Conservation (phyloP, 1,140 invertebrate species). For the Samia ricini region DNA sequence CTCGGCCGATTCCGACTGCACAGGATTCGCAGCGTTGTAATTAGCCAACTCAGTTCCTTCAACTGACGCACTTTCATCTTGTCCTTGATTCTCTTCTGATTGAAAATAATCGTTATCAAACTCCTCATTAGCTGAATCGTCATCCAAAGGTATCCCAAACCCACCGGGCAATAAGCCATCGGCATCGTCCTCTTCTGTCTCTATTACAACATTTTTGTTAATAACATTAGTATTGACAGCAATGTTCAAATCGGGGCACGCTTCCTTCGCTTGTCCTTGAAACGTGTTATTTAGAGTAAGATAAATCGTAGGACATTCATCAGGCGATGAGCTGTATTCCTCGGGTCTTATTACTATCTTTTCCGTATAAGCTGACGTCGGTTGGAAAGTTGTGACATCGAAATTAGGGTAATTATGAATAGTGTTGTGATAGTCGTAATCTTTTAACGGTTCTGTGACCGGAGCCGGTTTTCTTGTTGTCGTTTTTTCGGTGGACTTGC, state of each 20-base stretch:
- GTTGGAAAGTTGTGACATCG: slow-evolving; percentile 61
- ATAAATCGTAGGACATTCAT: slow-evolving; percentile 68
- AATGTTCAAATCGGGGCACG: slow-evolving; percentile 71
- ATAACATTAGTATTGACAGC: slow-evolving; percentile 70
- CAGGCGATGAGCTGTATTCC: slow-evolving; percentile 57
- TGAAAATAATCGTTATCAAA: slow-evolving; percentile 37
- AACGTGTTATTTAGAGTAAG: slow-evolving; percentile 69
- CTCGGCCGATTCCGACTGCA: slow-evolving; percentile 40
- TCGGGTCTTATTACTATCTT: slow-evolving; percentile 67
- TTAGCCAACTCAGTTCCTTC: slow-evolving; percentile 52
- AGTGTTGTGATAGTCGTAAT: slow-evolving; percentile 45
- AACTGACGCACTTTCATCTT: slow-evolving; percentile 49
- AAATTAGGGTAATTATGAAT: slow-evolving; percentile 45
- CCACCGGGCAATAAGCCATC: slow-evolving; percentile 51
- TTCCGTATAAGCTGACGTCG: slow-evolving; percentile 56
- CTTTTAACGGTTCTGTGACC: slow-evolving; percentile 40
- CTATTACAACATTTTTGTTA: slow-evolving; percentile 65
- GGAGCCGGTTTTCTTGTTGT: slow-evolving; percentile 46
- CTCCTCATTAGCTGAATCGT: slow-evolving; percentile 37
- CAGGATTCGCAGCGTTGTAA: slow-evolving; percentile 52
- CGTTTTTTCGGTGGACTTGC: slow-evolving; percentile 32
- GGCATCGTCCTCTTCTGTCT: slow-evolving; percentile 58
- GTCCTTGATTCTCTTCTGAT: slow-evolving; percentile 50
- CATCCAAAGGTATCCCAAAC: slow-evolving; percentile 51
- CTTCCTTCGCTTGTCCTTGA: slow-evolving; percentile 69